A percentile compares a stretch with the other conserved stretches of the same genome.
These are phyloP conservation scores for Eumacrocentrus americanus DNA, from an alignment of 2,888 invertebrate species.

Conservation along the genomic window DNA sequence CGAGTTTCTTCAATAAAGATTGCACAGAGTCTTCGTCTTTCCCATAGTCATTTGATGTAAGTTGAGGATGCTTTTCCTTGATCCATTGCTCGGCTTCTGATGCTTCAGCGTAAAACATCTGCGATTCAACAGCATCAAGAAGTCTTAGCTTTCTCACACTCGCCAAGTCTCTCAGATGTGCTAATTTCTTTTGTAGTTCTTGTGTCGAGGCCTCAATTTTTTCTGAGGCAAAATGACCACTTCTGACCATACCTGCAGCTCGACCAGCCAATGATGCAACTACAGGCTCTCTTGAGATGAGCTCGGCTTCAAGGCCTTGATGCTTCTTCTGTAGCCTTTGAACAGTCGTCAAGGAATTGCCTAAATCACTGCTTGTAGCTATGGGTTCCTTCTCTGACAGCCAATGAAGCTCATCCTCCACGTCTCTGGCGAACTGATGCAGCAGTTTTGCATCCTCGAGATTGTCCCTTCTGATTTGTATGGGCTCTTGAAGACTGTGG, in stretches of 20 bases:
- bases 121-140: conserved; percentile 82
- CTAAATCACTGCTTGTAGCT: conserved; percentile 75
- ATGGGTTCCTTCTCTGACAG: conserved; percentile 77
- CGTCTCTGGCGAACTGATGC: conserved; percentile 89
- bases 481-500: conserved; percentile 84
- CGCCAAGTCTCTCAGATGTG: conserved; percentile 75
- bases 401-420: conserved; percentile 93
- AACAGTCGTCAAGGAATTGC: conserved; percentile 73
- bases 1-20: conserved; percentile 81
- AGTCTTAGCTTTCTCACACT: conserved; percentile 75
- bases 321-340: conserved; percentile 94
- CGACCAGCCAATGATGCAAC: conserved; percentile 76
- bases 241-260: conserved; percentile 79
- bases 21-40: conserved; percentile 92
- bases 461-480: conserved; percentile 89
- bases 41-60: conserved; percentile 81
- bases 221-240: conserved; percentile 83
- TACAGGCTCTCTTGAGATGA: conserved; percentile 84
- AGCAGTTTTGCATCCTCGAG: conserved; percentile 87
- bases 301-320: conserved; percentile 86
- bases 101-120: conserved; percentile 88
- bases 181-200: conserved; percentile 73
- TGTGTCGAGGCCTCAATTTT: conserved; percentile 74
- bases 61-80: conserved; percentile 77
- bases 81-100: conserved; percentile 94